Evolutionary conservation across 2,888 invertebrate genomes (phyloP).

Genomic region (Aromia moschata): DNA sequence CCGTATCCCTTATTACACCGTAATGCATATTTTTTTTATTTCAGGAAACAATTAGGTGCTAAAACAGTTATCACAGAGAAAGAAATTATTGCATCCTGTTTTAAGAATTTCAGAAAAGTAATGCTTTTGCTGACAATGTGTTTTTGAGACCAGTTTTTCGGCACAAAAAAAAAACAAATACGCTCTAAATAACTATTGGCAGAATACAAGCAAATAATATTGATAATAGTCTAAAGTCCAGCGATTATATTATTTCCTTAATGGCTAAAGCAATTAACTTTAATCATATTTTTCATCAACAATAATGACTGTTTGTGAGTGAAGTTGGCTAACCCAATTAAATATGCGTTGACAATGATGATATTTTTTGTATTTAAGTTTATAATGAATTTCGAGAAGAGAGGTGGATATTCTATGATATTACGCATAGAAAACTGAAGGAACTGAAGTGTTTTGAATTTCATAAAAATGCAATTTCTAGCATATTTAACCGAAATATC

Average conservation of each 20-base stretch:
- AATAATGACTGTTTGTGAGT: too few species aligned
- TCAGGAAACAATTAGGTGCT: background rate
- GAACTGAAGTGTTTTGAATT: too few species aligned
- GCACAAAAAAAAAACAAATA: background rate
- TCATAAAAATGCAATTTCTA: too few species aligned
- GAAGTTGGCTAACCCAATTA: too few species aligned
- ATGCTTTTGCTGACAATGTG: background rate
- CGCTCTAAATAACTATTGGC: background rate
- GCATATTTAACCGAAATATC: too few species aligned
- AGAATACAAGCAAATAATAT: too few species aligned
- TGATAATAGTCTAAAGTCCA: too few species aligned
- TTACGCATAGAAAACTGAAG: background rate
- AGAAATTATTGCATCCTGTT: background rate
- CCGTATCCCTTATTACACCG: background rate
- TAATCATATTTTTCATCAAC: background rate
- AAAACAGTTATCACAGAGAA: background rate
- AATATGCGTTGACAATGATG: too few species aligned
- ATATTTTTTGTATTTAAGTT: background rate
- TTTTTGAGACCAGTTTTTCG: background rate
- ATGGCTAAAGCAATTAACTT: background rate
- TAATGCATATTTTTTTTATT: constrained; percentile 2
- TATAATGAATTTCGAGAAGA: background rate
- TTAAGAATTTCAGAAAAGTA: background rate
- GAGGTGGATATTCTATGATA: background rate
- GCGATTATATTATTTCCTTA: background rate